Evolutionary conservation across 2,113 vertebrate genomes (phyloP), one percentile per base, ranked within the genome.

Genomic region (Excalfactoria chinensis): DNA sequence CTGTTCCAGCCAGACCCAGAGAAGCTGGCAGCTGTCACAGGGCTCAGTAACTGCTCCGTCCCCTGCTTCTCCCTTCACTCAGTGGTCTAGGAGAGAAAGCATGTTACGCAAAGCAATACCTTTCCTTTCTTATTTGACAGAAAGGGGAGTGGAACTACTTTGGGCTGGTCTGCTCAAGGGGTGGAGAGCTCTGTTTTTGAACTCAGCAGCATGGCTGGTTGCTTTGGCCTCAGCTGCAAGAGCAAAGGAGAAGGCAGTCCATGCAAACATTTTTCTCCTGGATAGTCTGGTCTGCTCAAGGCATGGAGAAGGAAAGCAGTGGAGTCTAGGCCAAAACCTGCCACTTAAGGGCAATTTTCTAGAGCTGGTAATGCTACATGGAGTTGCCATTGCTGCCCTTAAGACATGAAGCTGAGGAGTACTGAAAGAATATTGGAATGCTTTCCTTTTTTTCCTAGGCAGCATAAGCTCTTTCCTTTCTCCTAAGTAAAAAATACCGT

Each of bases 341-440:
- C 25, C 68, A 28, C 67, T 89, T 7, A 3, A 13, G 16, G 90
- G 41, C 40, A 87, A 82, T 87, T 64, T 75, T 58, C 62, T 72
- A 32, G 40, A 84, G 62, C 16, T 55, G 86, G 56, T 80, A 83
- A 93, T 40, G n/a, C 72, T 81, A 30, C 77, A 14, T 66, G 25
- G 25, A 62, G 28, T 56, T 82, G 67, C 73, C 76, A 71, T 62
- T 86, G 56, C 30, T 69, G 18, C 26, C 70, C 6, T 66, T 79
- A 89, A 89, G 55, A 94, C 85, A 49, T n/a, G 72, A 86, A 91
- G 85, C 68, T 89, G 51, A 64, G 48, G 23, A 49, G 25, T 49
- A 49, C 67, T 68, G 51, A 51, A 74, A 71, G 67, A 82, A 72
- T 68, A 75, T 9, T 83, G 81, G 59, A 80, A 89, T 43, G 1